Evolutionary conservation across 2,797 vertebrate genomes (phyloP), one percentile per base, ranked within the genome.

Genomic region (Sebastes melanostomus): DNA sequence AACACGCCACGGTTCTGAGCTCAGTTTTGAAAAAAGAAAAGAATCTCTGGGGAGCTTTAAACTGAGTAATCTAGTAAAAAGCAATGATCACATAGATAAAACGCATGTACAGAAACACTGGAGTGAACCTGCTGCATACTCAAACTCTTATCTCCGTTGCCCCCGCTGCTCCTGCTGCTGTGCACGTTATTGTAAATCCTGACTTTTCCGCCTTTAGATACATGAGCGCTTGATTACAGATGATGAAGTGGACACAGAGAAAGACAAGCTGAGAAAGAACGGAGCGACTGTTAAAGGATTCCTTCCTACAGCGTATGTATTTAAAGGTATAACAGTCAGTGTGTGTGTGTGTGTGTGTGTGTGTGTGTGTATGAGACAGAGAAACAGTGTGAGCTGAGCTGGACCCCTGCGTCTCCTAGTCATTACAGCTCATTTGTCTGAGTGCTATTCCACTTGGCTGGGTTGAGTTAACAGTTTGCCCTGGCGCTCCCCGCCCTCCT

Each of bases 391-490:
- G 88, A 89, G 82, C 25, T 4, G 72, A 79, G 89, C 80, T 73
- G 89, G 87, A 92, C 89, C 89, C 86, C 90, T 84, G 90, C 55
- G 82, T 91, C 87, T 93, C 84, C 76, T 66, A 84, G 82, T 92
- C 92, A 93, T 94, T 94, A 92, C 86, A 91, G 91, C 91, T 92
- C 90, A 93, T 94, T 95, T 94, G 91, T 94, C 91, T 93, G 92
- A 93, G 91, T 90, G 89, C 86, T 90, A 92, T 93, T 92, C 86
- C 92, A 93, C 92, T 93, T 89, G 92, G 89, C 91, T 93, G 90
- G 88, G 89, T 85, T 91, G 91, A 91, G 88, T 91, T 93, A 91
- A 92, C 94, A 89, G 91, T 94, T 95, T 92, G 90, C 79, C 86
- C 87, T 58, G 76, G 88, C 74, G 61, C 87, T 91, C 88, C 82